Evolutionary conservation across 1,140 invertebrate genomes (phyloP), one percentile per base, ranked within the genome.

Genomic region (Vanessa tameamea): DNA sequence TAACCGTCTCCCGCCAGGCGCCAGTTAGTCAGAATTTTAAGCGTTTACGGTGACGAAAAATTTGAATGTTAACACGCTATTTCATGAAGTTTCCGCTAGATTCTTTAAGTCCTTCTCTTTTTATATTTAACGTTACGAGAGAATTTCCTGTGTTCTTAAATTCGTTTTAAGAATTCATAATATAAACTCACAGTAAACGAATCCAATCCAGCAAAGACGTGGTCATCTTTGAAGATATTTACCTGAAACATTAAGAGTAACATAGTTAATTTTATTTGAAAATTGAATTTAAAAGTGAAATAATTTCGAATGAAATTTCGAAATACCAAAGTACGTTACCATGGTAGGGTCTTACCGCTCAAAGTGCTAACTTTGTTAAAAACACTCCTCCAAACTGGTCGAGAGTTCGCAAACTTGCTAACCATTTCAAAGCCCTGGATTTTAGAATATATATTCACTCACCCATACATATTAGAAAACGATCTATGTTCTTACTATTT

Each of bases 281-380:
- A 43, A 43, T 43, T 43, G 6, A 11, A 43, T 9, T 43, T 43
- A 43, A 43, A 43, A 11, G 37, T 43, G 37, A 43, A 9, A 9
- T 43, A 5, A 43, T 1, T 9, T 43, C 37, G n/a, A 53, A n/a
- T 53, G 15, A 16, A 16, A 53, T 53, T 53, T n/a, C 5, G 15
- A 53, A 53, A 20, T 16, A n/a, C 8, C 51, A 57, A 57, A 20
- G 16, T 57, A 57, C 53, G 23, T 57, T 23, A 23, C 53, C 53
- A 16, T 57, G 23, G 53, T 57, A 23, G 53, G 53, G 53, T 37
- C 57, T 61, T n/a, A 31, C 26, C 57, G 14, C 15, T 37, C 12
- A 37, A 5, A 51, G 26, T 37, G 26, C 31, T 37, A 61, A 61
- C 57, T 31, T 61, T 37, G 57, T 61, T 61, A 61, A 61, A 15